phyloP scores from a whole-genome alignment of 1,140 invertebrate species.

The Kradibia gibbosae region DNA sequence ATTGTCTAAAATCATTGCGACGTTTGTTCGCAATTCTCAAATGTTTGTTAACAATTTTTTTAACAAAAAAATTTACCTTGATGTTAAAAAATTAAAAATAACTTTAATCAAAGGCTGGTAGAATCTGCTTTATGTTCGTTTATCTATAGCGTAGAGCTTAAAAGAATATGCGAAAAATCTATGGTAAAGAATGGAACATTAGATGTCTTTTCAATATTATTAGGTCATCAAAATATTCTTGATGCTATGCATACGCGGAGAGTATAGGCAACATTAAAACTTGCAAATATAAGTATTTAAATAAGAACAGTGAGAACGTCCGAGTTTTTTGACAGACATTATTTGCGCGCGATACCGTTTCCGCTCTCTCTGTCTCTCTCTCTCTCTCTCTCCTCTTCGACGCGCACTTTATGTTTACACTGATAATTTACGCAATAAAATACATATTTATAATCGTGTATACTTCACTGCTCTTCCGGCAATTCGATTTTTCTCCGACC shows the following conservation, averaged over 20 bases:
- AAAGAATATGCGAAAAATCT: not conserved
- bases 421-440: slow-evolving; percentile 1
- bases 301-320: not conserved
- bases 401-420: slow-evolving; percentile 7
- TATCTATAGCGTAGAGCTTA: too few relatives aligned
- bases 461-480: not conserved
- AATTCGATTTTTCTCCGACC: not conserved
- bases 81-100: too few relatives aligned
- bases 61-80: too few relatives aligned
- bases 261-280: not conserved
- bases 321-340: not conserved
- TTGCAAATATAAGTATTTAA: not conserved
- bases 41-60: too few relatives aligned
- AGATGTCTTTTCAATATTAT: not conserved
- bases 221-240: slow-evolving; percentile 1
- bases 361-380: not conserved
- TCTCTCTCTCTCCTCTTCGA: too few relatives aligned
- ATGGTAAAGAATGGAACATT: not conserved
- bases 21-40: too few relatives aligned
- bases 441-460: not conserved
- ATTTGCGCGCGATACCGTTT: slow-evolving; percentile 1
- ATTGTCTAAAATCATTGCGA: too few relatives aligned
- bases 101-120: not conserved
- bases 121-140: not conserved
- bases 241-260: not conserved